Evolutionary conservation across 2,797 vertebrate genomes (phyloP), one percentile per base, ranked within the genome.

Genomic region (Labeo calbasu): DNA sequence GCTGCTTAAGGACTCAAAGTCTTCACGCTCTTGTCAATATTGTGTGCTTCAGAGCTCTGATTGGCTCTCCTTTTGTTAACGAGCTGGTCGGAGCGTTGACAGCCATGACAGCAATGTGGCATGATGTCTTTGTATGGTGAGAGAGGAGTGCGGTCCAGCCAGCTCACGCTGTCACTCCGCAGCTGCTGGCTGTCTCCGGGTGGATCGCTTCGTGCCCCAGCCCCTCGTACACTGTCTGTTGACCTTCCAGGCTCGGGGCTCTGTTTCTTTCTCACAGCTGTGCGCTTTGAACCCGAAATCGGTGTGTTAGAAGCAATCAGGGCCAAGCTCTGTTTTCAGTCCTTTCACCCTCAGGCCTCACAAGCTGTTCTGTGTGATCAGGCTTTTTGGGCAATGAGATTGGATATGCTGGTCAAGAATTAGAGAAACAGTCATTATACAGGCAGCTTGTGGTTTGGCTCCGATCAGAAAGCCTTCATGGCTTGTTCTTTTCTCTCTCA

Each of bases 161-260:
- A 91, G 90, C 91, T 89, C 89, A 89, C 82, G 75, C 83, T 90
- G 92, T 94, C 91, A 91, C 79, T 88, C 87, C 86, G 91, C 92
- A 95, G 93, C 93, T 94, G 93, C 90, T 90, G 89, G 84, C 88
- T 92, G 90, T 91, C 92, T 86, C 70, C 84, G 75, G 59, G 83
- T 69, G 72, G 84, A 79, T 88, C 84, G 73, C 12, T 46, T 77
- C 36, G 11, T 69, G 19, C 66, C 70, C 48, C 81, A 65, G 66
- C 28, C 78, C 77, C 73, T 59, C 84, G 51, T 81, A 87, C 79
- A 53, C 82, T 88, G 86, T 89, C 88, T 89, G 88, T 89, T 81
- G 87, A 86, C 86, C 88, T 78, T 87, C 77, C 79, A 78, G 80
- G 77, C 88, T 86, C 51, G 15, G 43, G 72, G 82, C 82, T 77